A percentile compares a stretch with the other conserved stretches of the same genome.
Evolutionary conservation across 2,113 vertebrate genomes (phyloP).

Genomic region (Nettapus auritus): DNA sequence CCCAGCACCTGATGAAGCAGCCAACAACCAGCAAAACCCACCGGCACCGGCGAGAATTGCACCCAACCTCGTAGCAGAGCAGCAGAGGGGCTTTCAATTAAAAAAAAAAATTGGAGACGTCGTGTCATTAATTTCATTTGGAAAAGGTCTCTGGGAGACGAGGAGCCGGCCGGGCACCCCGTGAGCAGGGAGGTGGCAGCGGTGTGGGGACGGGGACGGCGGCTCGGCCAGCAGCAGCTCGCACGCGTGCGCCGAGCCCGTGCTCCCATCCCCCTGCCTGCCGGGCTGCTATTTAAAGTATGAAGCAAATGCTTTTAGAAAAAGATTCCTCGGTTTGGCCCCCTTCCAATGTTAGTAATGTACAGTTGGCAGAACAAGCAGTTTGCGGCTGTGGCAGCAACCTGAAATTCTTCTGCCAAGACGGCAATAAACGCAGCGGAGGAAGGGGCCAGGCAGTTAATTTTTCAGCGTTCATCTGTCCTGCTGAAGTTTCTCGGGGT

Average conservation of each 20-base stretch:
- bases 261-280: constrained; percentile 23
- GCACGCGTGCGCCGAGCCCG: background rate
- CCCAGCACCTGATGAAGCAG: background rate
- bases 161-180: background rate
- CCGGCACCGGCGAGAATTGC: accelerated
- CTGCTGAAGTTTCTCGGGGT: background rate
- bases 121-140: background rate
- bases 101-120: background rate
- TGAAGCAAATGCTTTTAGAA: constrained; percentile 60
- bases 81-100: background rate
- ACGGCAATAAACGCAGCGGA: constrained; percentile 24
- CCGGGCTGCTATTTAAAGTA: constrained; percentile 58
- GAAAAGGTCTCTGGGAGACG: background rate
- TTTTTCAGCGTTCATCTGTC: constrained; percentile 39
- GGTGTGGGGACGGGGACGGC: accelerated
- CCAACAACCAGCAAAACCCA: background rate
- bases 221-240: background rate
- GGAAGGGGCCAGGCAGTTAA: constrained; percentile 42
- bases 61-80: background rate
- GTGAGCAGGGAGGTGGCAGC: background rate
- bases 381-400: constrained; percentile 62
- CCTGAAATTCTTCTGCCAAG: constrained; percentile 65
- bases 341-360: constrained; percentile 56
- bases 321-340: constrained; percentile 51
- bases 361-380: constrained; percentile 70